Conservation (phyloP, 2,888 invertebrate species). For the Caenorhabditis japonica region DNA sequence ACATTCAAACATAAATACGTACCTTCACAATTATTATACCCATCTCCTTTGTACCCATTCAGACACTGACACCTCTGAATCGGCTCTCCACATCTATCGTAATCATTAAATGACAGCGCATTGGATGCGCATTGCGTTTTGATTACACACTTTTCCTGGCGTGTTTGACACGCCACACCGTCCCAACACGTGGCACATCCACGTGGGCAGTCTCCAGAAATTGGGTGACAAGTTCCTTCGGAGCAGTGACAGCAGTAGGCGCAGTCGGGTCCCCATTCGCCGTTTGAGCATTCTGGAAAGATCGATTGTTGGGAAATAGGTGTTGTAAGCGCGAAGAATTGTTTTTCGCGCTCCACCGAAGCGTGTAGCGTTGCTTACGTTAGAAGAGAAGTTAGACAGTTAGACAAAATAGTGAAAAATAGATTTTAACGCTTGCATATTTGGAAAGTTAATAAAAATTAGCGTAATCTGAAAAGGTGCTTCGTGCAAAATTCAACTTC, state of each 20-base stretch:
- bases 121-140: conserved; percentile 71
- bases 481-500: no score
- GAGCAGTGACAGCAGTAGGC: conserved; percentile 76
- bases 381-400: no score
- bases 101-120: conserved; percentile 75
- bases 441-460: no score
- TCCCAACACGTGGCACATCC: conserved; percentile 74
- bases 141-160: conserved; percentile 58
- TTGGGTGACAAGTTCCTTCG: conserved; percentile 69
- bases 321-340: no score
- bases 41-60: conserved; percentile 75
- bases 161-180: conserved; percentile 69
- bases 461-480: no score
- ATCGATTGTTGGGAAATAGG: no score
- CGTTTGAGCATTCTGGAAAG: conserved; percentile 69
- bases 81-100: conserved; percentile 73
- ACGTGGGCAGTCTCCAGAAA: conserved; percentile 71
- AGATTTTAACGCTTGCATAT: no score
- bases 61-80: conserved; percentile 74
- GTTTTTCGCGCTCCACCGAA: not conserved
- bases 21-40: conserved; percentile 71
- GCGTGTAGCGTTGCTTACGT: no score
- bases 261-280: conserved; percentile 77
- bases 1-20: not conserved
- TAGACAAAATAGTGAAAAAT: no score